Base-by-base conservation (phyloP, 2,888 invertebrate species). In the Entomobrya proxima region DNA sequence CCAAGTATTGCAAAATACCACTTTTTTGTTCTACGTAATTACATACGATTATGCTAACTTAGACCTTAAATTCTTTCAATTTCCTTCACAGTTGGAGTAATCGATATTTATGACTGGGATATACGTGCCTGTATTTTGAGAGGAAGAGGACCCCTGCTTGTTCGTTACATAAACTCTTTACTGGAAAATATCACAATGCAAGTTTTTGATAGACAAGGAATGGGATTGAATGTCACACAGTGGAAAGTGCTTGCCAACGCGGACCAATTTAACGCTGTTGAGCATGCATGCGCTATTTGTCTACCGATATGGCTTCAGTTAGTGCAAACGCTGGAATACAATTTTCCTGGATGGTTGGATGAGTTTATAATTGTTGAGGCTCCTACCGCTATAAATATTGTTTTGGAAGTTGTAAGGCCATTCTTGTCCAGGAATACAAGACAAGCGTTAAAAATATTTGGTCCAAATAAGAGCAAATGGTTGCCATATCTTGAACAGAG, bases 361-460 rank as follows among this genome's bases (percentile, higher is more conserved):
- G 61, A 82, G 32, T n/a, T 82, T 1, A 64, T 82, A n/a, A 50
- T 47, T 6, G 21, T 82, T n/a, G 82, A 82, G n/a, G 64, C 79
- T 0, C 30, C 79, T 21, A 3, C 24, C 0, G 44, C 78, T 7
- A 47, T 78, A 3, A 4, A 47, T n/a, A 32, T 18, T n/a, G 44
- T 79, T 18, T 7, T 79, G 15, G 79, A 79, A 5, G 27, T 32
- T 13, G 11, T 79, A 5, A 9, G 32, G 11, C 79, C 79, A 7
- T 44, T 67, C 7, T 24, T 79, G 4, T 50, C 67, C 7, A n/a
- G 21, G n/a, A 15, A 30, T 1, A 61, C 79, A 13, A 44, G 50
- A 21, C 21, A 64, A 9, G 67, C 35, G 1, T 9, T 79, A 6
- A 47, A 50, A 18, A 37, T 67, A n/a, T 80, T 80, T 37, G 52